Evolutionary conservation across 2,888 invertebrate species (phyloP).

Genomic region (Amaurobius ferox): DNA sequence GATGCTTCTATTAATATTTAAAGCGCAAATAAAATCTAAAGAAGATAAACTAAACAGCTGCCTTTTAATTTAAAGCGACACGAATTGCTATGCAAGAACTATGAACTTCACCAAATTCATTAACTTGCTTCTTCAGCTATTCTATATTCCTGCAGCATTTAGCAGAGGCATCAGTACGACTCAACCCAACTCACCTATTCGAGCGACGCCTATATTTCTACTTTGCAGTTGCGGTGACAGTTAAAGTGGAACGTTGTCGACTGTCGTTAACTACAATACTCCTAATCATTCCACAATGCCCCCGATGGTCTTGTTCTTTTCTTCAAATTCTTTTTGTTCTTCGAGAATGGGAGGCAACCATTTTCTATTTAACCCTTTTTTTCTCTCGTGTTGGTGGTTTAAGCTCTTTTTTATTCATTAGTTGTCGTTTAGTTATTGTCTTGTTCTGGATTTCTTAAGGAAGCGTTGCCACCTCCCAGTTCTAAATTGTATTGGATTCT

Average conservation of each 20-base stretch:
- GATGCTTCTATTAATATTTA: slow-evolving; percentile 12
- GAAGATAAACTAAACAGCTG: slow-evolving; percentile 7
- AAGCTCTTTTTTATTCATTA: slow-evolving; percentile 72
- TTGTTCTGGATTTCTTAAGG: slow-evolving; percentile 46
- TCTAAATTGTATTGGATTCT: slow-evolving; percentile 63
- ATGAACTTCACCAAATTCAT: slow-evolving; percentile 40
- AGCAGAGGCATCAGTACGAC: slow-evolving; percentile 19
- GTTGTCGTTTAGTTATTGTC: slow-evolving; percentile 55
- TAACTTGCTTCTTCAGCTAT: slow-evolving; percentile 36
- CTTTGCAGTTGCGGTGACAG: slow-evolving; percentile 46
- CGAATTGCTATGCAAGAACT: slow-evolving; percentile 11
- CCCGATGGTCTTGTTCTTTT: slow-evolving; percentile 27
- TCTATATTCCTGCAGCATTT: slow-evolving; percentile 35
- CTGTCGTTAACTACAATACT: slow-evolving; percentile 66
- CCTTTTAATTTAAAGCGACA: slow-evolving; percentile 3
- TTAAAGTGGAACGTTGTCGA: slow-evolving; percentile 54
- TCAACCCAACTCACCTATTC: slow-evolving; percentile 45
- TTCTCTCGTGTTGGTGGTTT: slow-evolving; percentile 64
- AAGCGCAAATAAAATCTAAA: not conserved
- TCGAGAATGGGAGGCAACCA: slow-evolving; percentile 36
- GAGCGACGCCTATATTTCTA: slow-evolving; percentile 64
- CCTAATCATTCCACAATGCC: slow-evolving; percentile 61
- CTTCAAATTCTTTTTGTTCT: slow-evolving; percentile 13
- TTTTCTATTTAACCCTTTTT: slow-evolving; percentile 50
- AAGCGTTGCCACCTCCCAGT: slow-evolving; percentile 44